Percentiles rank a stretch among this genome's conserved stretches.
Conservation (phyloP, 1,140 invertebrate species). For the Streblospio benedicti region DNA sequence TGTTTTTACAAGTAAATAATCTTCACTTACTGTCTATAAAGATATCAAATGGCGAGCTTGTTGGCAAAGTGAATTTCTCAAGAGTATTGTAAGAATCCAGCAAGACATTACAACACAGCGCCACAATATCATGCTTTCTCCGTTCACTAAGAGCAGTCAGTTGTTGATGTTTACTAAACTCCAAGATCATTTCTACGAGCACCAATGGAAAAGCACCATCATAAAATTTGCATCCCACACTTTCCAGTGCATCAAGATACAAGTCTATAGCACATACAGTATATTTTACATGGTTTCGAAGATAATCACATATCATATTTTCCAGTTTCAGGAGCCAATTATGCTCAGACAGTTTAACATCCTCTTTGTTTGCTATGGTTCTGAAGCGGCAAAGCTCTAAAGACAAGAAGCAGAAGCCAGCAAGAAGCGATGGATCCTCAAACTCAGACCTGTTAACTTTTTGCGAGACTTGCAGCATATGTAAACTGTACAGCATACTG, state of each 20-base stretch:
- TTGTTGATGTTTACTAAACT: background rate
- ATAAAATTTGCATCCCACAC: background rate
- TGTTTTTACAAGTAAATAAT: no score
- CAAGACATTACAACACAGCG: conserved; percentile 1
- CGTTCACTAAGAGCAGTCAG: background rate
- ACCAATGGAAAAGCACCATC: conserved; percentile 7
- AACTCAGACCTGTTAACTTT: background rate
- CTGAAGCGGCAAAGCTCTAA: conserved; percentile 2
- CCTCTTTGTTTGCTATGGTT: background rate
- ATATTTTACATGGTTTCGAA: background rate
- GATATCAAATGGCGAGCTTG: background rate
- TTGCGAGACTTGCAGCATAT: conserved; percentile 1
- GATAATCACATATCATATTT: conserved; percentile 1
- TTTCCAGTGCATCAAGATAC: background rate
- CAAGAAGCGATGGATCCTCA: background rate
- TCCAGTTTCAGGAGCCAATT: conserved; percentile 12
- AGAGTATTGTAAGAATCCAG: conserved; percentile 1
- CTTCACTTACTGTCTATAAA: conserved; percentile 4
- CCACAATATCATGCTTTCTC: background rate
- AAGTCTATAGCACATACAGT: background rate
- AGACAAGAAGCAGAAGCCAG: background rate
- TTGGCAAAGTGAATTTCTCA: conserved; percentile 9
- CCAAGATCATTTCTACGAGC: conserved; percentile 7
- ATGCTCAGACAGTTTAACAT: background rate
- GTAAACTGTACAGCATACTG: background rate